Evolutionary conservation across 2,888 invertebrate genomes (phyloP).

Genomic region (Creontiades dilutus): DNA sequence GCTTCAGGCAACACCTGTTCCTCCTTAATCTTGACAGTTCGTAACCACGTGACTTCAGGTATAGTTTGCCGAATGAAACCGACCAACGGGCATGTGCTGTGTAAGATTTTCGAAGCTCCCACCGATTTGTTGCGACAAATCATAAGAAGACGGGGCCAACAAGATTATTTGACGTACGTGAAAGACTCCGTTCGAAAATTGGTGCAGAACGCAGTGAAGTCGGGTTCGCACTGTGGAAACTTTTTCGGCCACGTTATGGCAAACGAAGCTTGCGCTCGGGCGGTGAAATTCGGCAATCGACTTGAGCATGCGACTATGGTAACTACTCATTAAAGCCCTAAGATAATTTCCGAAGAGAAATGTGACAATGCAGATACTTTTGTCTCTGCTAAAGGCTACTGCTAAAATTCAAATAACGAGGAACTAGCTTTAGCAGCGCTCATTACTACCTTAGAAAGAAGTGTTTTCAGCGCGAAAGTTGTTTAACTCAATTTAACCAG

Average conservation of each 20-base stretch:
- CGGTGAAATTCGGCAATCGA: slow-evolving; percentile 58
- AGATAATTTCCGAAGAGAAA: too few species aligned
- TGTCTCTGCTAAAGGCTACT: too few species aligned
- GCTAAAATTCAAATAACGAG: too few species aligned
- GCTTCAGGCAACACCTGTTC: too few species aligned
- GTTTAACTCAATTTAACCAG: too few species aligned
- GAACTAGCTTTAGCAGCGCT: too few species aligned
- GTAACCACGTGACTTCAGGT: not conserved
- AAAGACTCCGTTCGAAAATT: slow-evolving; percentile 27
- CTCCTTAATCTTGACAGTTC: too few species aligned
- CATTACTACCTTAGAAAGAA: too few species aligned
- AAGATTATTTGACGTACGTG: slow-evolving; percentile 12
- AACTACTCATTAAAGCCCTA: not conserved
- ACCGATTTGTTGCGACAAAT: slow-evolving; percentile 40
- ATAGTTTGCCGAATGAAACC: slow-evolving; percentile 9
- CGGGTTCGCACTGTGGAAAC: not conserved
- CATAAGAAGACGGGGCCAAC: not conserved
- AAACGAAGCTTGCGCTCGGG: slow-evolving; percentile 57
- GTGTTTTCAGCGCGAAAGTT: too few species aligned
- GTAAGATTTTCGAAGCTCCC: slow-evolving; percentile 35
- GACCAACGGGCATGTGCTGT: not conserved
- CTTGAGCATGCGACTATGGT: slow-evolving; percentile 27
- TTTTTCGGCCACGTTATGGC: slow-evolving; percentile 58
- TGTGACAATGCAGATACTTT: too few species aligned
- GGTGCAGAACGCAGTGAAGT: slow-evolving; percentile 1